phyloP scores from a whole-genome alignment of 2,113 vertebrate genomes.

The Grus americana region DNA sequence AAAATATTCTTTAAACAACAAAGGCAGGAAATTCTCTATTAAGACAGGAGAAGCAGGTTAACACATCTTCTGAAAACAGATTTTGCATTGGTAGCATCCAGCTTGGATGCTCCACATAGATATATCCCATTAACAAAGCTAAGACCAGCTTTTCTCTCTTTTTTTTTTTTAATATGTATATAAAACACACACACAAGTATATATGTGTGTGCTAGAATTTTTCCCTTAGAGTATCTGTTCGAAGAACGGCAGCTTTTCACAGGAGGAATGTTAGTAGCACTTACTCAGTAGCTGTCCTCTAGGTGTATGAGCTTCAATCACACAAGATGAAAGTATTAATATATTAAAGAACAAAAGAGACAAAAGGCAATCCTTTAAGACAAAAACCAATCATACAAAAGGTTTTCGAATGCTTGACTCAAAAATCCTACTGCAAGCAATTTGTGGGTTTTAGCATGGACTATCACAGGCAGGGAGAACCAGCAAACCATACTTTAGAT shows the following conservation, averaged over 20 bases:
- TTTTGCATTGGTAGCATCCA: neutral
- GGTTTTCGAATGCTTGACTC: neutral
- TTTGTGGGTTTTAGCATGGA: neutral
- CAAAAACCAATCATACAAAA: neutral
- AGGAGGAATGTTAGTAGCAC: neutral
- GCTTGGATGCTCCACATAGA: neutral
- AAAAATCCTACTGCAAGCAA: neutral
- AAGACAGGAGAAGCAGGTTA: neutral
- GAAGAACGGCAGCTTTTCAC: neutral
- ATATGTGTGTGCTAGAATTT: neutral
- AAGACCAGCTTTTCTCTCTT: neutral
- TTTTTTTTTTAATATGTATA: neutral
- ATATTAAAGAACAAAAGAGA: neutral
- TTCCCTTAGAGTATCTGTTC: neutral
- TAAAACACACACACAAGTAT: neutral
- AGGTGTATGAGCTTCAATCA: neutral
- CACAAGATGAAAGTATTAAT: neutral
- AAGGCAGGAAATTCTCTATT: neutral
- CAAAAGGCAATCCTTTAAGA: neutral
- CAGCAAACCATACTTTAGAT: neutral
- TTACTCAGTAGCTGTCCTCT: neutral
- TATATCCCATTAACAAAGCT: neutral
- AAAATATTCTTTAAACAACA: neutral
- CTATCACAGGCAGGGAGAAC: neutral
- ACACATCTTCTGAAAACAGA: neutral